Evolutionary conservation across 2,797 vertebrate species (phyloP), one percentile per base, ranked within the genome.

Genomic region (Sebastes diaconus): DNA sequence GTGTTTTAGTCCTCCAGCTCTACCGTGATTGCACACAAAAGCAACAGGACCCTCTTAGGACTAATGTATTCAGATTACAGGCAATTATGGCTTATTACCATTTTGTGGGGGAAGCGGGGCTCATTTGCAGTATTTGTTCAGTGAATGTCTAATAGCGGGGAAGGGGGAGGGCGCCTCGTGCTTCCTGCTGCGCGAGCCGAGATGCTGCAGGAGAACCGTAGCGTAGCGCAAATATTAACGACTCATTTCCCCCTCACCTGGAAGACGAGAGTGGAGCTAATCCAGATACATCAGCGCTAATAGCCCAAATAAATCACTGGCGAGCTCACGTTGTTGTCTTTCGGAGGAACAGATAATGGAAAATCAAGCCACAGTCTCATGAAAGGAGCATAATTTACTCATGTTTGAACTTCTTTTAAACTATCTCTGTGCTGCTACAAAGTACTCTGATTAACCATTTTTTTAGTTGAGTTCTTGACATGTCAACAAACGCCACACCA

Each of bases 51-150:
- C 86, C 89, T 90, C 76, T 86, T 75, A 87, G 86, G 68, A 67
- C 87, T 91, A 92, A 93, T 93, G 88, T 92, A 91, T 93, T 93
- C 92, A 91, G 85, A 93, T 93, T 91, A 92, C 88, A 87, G 79
- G 88, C 90, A 93, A 91, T 92, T 93, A 90, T 84, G 73, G 79
- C 80, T 88, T 90, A 92, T 94, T 93, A 93, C 85, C 87, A 87
- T 91, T 93, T 86, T 63, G 82, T 74, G 78, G 85, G 79, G 86
- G 88, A 87, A 86, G 76, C 64, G 57, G 83, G 80, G 81, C 90
- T 88, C 79, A 88, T 90, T 93, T 89, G 88, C 87, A 83, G 85
- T 91, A 84, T 92, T 91, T 90, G 87, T 90, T 89, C 81, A 84
- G 84, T 63, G 84, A 82, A 69, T 77, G 80, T 85, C 88, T 93